A percentile compares a stretch with the other conserved stretches of the same genome.
Conservation (phyloP, 2,113 vertebrate species). For the Boulengeromyrus knoepffleri region DNA sequence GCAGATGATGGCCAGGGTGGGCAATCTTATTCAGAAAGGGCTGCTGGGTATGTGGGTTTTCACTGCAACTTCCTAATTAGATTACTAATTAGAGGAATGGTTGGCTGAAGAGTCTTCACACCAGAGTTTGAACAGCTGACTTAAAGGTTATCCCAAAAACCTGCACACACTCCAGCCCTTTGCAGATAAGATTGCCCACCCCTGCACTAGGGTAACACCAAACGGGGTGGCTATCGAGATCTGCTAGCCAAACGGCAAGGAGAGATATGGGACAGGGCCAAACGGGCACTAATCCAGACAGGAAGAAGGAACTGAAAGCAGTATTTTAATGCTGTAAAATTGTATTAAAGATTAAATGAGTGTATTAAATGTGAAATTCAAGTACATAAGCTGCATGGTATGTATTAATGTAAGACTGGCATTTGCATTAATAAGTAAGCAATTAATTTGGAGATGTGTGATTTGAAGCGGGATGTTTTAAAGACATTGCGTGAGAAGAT, state of each 20-base stretch:
- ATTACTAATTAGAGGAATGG: too few relatives aligned
- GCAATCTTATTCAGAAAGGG: too few relatives aligned
- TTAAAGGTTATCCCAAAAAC: too few relatives aligned
- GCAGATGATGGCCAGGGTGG: background rate
- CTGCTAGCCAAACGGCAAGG: background rate
- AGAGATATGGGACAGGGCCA: background rate
- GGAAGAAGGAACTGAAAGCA: background rate
- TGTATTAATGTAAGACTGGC: background rate
- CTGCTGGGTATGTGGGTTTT: too few relatives aligned
- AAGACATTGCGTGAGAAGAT: background rate
- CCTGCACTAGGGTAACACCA: background rate
- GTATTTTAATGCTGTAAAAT: background rate
- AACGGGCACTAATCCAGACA: background rate
- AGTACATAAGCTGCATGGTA: background rate
- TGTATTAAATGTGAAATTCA: background rate
- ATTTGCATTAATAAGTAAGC: background rate
- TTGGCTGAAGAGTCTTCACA: too few relatives aligned
- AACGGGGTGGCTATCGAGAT: background rate
- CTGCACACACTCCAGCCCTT: too few relatives aligned
- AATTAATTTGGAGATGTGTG: background rate
- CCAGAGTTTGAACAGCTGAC: too few relatives aligned
- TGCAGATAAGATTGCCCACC: too few relatives aligned
- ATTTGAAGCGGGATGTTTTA: background rate
- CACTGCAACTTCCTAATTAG: too few relatives aligned
- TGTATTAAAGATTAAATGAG: background rate